These are phyloP conservation scores for Psittacara wagleri DNA, from an alignment of 2,113 vertebrate genomes.

Conservation along the genomic window DNA sequence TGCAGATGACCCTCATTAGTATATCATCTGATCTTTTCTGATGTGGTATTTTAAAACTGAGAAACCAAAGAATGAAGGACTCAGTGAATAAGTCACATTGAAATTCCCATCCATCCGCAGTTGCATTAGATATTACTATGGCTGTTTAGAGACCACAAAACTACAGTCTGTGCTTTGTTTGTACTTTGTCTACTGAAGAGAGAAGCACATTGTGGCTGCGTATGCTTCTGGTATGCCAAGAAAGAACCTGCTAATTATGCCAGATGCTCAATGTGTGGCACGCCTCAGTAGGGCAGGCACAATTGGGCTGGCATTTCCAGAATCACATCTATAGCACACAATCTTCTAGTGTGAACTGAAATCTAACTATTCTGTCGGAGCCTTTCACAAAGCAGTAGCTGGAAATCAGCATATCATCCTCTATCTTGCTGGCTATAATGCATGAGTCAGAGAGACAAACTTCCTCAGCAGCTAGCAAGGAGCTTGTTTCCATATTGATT, in stretches of 20 bases:
- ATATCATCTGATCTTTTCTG: background rate
- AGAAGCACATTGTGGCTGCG: background rate
- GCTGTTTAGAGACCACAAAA: background rate
- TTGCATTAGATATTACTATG: background rate
- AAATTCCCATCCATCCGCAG: background rate
- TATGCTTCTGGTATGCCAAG: background rate
- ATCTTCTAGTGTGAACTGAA: background rate
- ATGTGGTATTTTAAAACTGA: background rate
- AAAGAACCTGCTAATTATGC: background rate
- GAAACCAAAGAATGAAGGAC: background rate
- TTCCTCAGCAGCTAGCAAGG: background rate
- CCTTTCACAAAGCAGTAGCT: background rate
- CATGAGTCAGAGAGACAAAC: background rate
- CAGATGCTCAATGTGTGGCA: background rate
- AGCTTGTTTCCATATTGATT: background rate
- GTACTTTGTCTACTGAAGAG: background rate
- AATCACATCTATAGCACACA: background rate
- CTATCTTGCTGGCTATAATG: background rate
- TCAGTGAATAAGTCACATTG: background rate
- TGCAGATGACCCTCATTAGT: background rate
- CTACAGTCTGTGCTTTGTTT: background rate
- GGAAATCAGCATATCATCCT: background rate
- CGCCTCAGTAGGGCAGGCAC: rapidly evolving
- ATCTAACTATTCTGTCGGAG: background rate
- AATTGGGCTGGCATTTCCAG: background rate